A percentile compares a stretch with the other conserved stretches of the same genome.
phyloP scores from a whole-genome alignment of 1,140 invertebrate species.

The Meloidogyne chitwoodi region DNA sequence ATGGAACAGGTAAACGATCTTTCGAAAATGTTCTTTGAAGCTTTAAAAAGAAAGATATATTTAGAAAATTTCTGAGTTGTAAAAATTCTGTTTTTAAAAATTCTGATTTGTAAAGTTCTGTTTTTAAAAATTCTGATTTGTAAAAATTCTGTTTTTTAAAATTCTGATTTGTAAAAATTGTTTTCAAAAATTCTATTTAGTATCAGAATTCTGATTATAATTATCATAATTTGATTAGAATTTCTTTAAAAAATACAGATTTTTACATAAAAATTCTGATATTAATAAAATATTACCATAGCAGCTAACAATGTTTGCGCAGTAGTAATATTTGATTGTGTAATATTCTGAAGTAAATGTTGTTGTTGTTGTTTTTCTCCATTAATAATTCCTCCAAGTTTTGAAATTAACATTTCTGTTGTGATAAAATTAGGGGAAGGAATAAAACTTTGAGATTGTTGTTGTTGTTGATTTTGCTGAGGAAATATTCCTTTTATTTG shows the following conservation, averaged over 20 bases:
- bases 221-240: too few relatives aligned
- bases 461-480: neutral
- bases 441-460: neutral
- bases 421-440: neutral
- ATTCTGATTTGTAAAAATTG: too few relatives aligned
- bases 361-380: neutral
- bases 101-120: neutral
- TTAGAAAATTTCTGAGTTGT: too few relatives aligned
- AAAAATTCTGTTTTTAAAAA: neutral
- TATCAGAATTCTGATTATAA: neutral
- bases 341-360: neutral
- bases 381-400: neutral
- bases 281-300: neutral
- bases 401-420: neutral
- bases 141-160: neutral
- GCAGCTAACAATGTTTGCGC: neutral
- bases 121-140: neutral
- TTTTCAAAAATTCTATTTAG: too few relatives aligned
- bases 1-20: conserved; percentile 45
- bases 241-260: too few relatives aligned
- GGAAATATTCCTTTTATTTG: neutral
- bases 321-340: neutral
- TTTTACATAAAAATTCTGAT: too few relatives aligned
- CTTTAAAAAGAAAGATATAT: too few relatives aligned
- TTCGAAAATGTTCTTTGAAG: conserved; percentile 42